phyloP scores from a whole-genome alignment of 2,888 invertebrate genomes.

The Hyles lineata region DNA sequence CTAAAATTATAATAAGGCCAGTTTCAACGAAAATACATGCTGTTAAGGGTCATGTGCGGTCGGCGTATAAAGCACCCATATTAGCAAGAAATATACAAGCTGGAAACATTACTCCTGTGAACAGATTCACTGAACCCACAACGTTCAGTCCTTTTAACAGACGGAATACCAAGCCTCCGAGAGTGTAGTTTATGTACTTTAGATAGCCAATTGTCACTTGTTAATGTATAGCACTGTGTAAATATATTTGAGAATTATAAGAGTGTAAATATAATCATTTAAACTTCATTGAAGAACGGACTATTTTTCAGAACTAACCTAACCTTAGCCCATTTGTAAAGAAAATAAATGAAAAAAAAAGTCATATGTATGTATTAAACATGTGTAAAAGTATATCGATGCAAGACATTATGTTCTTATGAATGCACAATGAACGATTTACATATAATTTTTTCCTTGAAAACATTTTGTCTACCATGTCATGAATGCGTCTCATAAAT shows the following conservation, averaged over 20 bases:
- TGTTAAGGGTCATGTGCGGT: slow-evolving; percentile 50
- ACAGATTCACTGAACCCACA: slow-evolving; percentile 67
- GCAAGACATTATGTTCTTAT: too few relatives aligned
- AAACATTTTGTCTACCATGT: too few relatives aligned
- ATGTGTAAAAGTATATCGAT: too few relatives aligned
- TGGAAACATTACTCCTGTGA: slow-evolving; percentile 52
- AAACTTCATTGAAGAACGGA: neutral
- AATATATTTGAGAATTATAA: slow-evolving; percentile 47
- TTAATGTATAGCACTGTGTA: slow-evolving; percentile 61
- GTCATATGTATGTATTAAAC: too few relatives aligned
- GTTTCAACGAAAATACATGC: slow-evolving; percentile 54
- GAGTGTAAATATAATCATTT: slow-evolving; percentile 47
- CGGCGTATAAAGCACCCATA: slow-evolving; percentile 51
- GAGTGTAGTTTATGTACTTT: slow-evolving; percentile 48
- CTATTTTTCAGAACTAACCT: neutral
- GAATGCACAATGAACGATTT: too few relatives aligned
- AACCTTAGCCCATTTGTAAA: neutral
- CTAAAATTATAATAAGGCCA: slow-evolving; percentile 70
- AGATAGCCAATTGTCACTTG: slow-evolving; percentile 55
- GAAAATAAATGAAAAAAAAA: too few relatives aligned
- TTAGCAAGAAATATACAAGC: slow-evolving; percentile 42
- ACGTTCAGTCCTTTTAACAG: slow-evolving; percentile 65
- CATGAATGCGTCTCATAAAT: too few relatives aligned
- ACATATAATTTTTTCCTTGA: too few relatives aligned
- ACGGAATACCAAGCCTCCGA: slow-evolving; percentile 66